A percentile compares a stretch with the other conserved stretches of the same genome.
Evolutionary conservation across 2,888 invertebrate genomes (phyloP).

Genomic region (Altica lythri): DNA sequence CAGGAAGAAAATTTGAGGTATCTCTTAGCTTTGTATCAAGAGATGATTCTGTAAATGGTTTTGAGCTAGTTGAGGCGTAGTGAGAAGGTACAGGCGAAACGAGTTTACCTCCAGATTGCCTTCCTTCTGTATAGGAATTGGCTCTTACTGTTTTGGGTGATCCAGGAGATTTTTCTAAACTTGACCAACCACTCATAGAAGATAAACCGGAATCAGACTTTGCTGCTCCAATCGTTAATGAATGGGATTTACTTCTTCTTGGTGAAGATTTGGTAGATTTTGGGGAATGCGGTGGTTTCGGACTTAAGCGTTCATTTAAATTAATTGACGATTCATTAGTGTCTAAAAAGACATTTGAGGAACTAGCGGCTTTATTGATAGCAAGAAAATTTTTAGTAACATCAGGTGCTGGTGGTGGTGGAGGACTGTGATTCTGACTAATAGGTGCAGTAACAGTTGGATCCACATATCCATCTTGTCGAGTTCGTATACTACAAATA

Average conservation of each 20-base stretch:
- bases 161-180: constrained; percentile 82
- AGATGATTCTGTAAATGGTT: constrained; percentile 63
- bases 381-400: constrained; percentile 59
- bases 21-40: constrained; percentile 59
- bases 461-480: constrained; percentile 66
- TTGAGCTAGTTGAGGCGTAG: constrained; percentile 38
- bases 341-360: constrained; percentile 57
- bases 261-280: constrained; percentile 76
- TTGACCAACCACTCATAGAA: constrained; percentile 86
- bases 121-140: constrained; percentile 41
- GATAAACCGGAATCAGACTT: constrained; percentile 87
- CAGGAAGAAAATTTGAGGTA: constrained; percentile 51
- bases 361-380: constrained; percentile 39
- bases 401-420: constrained; percentile 81
- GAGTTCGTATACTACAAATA: constrained; percentile 67
- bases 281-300: constrained; percentile 68
- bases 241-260: constrained; percentile 66
- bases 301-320: constrained; percentile 64
- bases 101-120: constrained; percentile 32
- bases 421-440: constrained; percentile 63
- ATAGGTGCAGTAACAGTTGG: constrained; percentile 41
- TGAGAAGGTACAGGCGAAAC: constrained; percentile 35
- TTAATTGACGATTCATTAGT: constrained; percentile 54
- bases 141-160: constrained; percentile 67
- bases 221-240: constrained; percentile 70